phyloP scores from a whole-genome alignment of 2,888 invertebrate genomes.

The Rhagonycha lutea region DNA sequence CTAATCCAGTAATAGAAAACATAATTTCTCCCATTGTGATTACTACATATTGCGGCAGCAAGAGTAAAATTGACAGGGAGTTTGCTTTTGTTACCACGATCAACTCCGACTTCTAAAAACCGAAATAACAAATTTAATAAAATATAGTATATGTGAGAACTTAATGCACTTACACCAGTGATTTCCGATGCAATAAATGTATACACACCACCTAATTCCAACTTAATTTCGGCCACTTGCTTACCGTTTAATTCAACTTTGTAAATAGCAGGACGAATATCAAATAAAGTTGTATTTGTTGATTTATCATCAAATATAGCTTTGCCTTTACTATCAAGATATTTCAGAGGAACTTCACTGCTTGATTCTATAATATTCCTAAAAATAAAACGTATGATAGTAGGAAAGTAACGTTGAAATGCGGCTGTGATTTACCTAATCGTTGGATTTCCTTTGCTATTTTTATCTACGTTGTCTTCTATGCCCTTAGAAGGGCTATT shows the following conservation, averaged over 20 bases:
- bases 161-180: neutral
- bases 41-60: conserved; percentile 90
- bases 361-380: neutral
- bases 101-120: neutral
- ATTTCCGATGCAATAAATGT: conserved; percentile 58
- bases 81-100: conserved; percentile 67
- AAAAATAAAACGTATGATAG: neutral
- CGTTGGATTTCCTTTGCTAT: conserved; percentile 61
- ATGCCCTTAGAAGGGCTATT: conserved; percentile 37
- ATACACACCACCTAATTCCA: conserved; percentile 70
- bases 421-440: conserved; percentile 57
- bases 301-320: neutral
- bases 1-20: conserved; percentile 93
- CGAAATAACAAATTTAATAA: neutral
- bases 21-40: conserved; percentile 94
- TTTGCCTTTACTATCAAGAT: neutral
- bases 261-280: conserved; percentile 24
- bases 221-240: conserved; percentile 35
- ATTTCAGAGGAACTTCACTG: neutral
- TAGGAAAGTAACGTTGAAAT: conserved; percentile 32
- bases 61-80: conserved; percentile 79
- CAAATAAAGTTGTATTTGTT: neutral
- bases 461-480: conserved; percentile 59
- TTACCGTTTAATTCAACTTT: conserved; percentile 15
- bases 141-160: neutral